Evolutionary conservation across 2,797 vertebrate species (phyloP).

Genomic region (Pygocentrus nattereri): DNA sequence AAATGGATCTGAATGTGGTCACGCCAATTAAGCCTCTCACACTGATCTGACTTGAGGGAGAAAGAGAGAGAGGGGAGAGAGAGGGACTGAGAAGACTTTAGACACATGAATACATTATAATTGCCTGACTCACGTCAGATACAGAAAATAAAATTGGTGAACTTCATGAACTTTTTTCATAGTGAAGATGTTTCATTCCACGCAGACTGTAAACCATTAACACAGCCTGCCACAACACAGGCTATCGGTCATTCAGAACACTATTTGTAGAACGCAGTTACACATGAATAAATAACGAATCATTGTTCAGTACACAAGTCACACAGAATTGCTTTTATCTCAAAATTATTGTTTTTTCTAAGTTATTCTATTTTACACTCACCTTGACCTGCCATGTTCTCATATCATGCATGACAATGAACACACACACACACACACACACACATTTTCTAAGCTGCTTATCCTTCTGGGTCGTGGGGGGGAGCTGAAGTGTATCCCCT

Average conservation of each 20-base stretch:
- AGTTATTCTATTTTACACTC: too few species aligned
- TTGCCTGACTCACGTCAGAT: not conserved
- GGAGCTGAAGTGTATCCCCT: too few species aligned
- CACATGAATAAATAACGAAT: not conserved
- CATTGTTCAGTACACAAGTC: too few species aligned
- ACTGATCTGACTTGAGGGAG: not conserved
- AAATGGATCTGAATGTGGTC: not conserved
- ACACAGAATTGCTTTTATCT: too few species aligned
- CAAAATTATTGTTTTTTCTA: too few species aligned
- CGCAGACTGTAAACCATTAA: not conserved
- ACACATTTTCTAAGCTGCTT: too few species aligned
- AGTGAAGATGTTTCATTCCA: not conserved
- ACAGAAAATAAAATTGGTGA: not conserved
- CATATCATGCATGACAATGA: too few species aligned
- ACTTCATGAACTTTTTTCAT: not conserved
- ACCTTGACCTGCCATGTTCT: too few species aligned
- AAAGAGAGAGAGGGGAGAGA: conserved; percentile 15
- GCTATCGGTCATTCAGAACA: not conserved
- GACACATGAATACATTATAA: not conserved
- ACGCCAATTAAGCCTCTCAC: not conserved
- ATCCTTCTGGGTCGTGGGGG: too few species aligned
- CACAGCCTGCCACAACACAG: not conserved
- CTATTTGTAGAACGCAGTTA: not conserved
- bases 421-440: too few species aligned
- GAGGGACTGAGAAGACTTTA: not conserved